Conservation (phyloP, 2,797 vertebrate species). For the Parotocinclus haroldoi region DNA sequence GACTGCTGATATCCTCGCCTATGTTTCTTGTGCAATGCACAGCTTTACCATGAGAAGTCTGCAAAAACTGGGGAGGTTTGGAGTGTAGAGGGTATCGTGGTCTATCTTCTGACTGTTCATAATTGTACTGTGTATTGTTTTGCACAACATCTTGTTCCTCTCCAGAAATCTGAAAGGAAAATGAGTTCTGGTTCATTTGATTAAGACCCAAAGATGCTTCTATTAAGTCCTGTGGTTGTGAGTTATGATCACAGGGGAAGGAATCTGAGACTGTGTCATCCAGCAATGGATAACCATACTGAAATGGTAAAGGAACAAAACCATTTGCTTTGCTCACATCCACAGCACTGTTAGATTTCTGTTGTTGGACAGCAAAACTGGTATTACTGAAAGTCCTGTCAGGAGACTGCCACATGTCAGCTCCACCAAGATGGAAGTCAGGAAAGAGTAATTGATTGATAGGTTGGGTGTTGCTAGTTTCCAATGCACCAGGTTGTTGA, state of each 20-base stretch:
- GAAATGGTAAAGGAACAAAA: conserved; percentile 72
- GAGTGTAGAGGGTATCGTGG: conserved; percentile 66
- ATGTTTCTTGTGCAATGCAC: conserved; percentile 72
- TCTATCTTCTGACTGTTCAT: conserved; percentile 69
- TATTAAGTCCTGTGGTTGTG: conserved; percentile 72
- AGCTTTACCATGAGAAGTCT: conserved; percentile 61
- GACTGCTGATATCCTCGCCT: conserved; percentile 70
- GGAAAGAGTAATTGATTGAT: conserved; percentile 76
- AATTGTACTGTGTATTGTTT: conserved; percentile 66
- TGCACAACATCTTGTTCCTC: conserved; percentile 74
- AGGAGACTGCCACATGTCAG: conserved; percentile 78
- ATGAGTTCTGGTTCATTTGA: conserved; percentile 72
- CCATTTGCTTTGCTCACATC: conserved; percentile 69
- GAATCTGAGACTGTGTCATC: conserved; percentile 73
- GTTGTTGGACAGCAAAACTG: conserved; percentile 74
- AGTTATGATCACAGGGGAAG: conserved; percentile 66
- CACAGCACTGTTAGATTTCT: conserved; percentile 74
- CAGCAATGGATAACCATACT: conserved; percentile 78
- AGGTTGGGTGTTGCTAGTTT: conserved; percentile 66
- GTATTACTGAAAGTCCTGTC: conserved; percentile 84
- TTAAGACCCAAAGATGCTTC: conserved; percentile 64
- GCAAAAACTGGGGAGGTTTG: conserved; percentile 70
- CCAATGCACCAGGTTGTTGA: conserved; percentile 67
- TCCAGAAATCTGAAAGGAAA: conserved; percentile 72
- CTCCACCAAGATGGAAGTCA: conserved; percentile 78